Percentiles rank a stretch among this genome's conserved stretches.
Evolutionary conservation across 2,888 invertebrate genomes (phyloP).

Genomic region (Amorpha juglandis): DNA sequence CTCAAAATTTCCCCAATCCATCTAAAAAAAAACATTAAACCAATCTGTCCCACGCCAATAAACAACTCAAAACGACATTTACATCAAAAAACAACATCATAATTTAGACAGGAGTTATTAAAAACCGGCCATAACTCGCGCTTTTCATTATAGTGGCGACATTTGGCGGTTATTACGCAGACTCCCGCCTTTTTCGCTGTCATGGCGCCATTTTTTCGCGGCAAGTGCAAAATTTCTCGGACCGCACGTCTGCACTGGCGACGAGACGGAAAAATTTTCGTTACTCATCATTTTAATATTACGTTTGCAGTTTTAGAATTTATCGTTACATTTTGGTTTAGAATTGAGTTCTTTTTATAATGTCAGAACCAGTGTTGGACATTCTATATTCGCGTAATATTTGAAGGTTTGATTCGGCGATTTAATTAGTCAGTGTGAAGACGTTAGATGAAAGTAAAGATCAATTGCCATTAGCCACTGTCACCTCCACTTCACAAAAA

Average conservation of each 20-base stretch:
- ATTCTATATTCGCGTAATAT: no score
- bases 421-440: no score
- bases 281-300: slow-evolving; percentile 15
- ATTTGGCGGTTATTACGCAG: slow-evolving; percentile 86
- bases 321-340: not conserved
- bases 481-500: no score
- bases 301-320: slow-evolving; percentile 13
- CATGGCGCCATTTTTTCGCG: slow-evolving; percentile 77
- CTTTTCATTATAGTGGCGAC: slow-evolving; percentile 78
- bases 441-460: no score
- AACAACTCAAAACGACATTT: slow-evolving; percentile 16
- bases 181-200: slow-evolving; percentile 83
- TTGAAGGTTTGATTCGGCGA: no score
- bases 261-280: slow-evolving; percentile 3
- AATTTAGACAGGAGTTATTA: slow-evolving; percentile 19
- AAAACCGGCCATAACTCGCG: slow-evolving; percentile 61
- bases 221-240: slow-evolving; percentile 44
- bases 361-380: no score
- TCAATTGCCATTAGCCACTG: no score
- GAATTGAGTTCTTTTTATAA: not conserved
- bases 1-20: not conserved
- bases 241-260: slow-evolving; percentile 10
- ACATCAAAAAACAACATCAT: slow-evolving; percentile 18
- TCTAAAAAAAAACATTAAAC: not conserved
- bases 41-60: slow-evolving; percentile 14